Evolutionary conservation across 1,140 invertebrate species (phyloP).

Genomic region (Sycophaga agraensis): DNA sequence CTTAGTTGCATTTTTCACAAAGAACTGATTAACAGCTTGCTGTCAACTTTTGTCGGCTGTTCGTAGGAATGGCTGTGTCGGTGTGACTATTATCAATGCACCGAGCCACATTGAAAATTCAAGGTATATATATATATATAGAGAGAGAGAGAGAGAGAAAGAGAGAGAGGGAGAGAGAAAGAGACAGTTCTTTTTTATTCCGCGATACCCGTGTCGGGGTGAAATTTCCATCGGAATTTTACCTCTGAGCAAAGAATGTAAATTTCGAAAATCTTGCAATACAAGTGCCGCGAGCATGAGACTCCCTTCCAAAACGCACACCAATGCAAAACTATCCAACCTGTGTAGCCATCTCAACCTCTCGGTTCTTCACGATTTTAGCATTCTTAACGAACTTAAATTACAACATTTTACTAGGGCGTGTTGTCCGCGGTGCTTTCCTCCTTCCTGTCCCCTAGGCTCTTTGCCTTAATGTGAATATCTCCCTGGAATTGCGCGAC

Average conservation of each 20-base stretch:
- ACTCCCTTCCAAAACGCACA: not conserved
- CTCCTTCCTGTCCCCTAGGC: not conserved
- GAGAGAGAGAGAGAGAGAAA: not conserved
- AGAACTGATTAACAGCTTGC: no score
- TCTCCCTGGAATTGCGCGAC: not conserved
- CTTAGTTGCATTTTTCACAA: no score
- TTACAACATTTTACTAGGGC: slow-evolving; percentile 8
- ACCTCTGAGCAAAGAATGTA: slow-evolving; percentile 15
- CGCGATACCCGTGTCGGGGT: not conserved
- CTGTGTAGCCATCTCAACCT: not conserved
- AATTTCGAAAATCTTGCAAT: slow-evolving; percentile 24
- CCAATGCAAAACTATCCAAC: no score
- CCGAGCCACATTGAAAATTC: no score
- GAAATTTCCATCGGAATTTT: slow-evolving; percentile 21
- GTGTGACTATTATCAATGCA: no score
- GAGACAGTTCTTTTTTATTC: slow-evolving; percentile 4
- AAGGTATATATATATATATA: not conserved
- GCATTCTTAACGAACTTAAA: slow-evolving; percentile 26
- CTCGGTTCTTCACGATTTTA: slow-evolving; percentile 12
- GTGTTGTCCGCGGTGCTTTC: not conserved
- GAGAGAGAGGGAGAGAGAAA: not conserved
- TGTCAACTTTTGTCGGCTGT: no score
- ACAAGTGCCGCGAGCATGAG: not conserved
- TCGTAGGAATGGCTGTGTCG: no score
- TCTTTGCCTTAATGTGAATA: slow-evolving; percentile 19